Percentiles rank a stretch among this genome's conserved stretches.
Evolutionary conservation across 2,888 invertebrate genomes (phyloP).

Genomic region (Rhorus exstirpatorius): DNA sequence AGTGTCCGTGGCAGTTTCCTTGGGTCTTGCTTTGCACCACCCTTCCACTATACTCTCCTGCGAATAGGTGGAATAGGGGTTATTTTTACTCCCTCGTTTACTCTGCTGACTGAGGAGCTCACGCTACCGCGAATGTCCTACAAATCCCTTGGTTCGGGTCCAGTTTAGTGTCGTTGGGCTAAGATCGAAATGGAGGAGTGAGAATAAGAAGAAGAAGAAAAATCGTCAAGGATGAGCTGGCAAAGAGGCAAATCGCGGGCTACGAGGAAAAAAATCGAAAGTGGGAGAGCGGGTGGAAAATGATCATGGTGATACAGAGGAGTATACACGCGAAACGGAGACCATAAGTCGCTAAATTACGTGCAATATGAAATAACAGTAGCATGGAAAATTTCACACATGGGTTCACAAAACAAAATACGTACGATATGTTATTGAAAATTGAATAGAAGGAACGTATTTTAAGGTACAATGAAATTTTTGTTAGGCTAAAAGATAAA

Average conservation of each 20-base stretch:
- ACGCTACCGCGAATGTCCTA: slow-evolving; percentile 78
- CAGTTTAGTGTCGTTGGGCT: slow-evolving; percentile 78
- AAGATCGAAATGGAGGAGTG: slow-evolving; percentile 69
- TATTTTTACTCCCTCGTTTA: slow-evolving; percentile 64
- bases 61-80: slow-evolving; percentile 28
- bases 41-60: slow-evolving; percentile 22
- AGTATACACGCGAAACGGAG: slow-evolving; percentile 61
- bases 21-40: slow-evolving; percentile 55
- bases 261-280: slow-evolving; percentile 63
- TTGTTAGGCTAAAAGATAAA: slow-evolving; percentile 10
- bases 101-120: slow-evolving; percentile 70
- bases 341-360: no score
- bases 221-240: slow-evolving; percentile 62
- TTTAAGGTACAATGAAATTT: slow-evolving; percentile 2
- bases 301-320: slow-evolving; percentile 51
- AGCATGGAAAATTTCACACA: no score
- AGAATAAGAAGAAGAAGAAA: slow-evolving; percentile 24
- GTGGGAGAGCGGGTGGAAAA: slow-evolving; percentile 59
- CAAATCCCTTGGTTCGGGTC: slow-evolving; percentile 76
- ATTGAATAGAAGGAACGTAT: slow-evolving; percentile 3
- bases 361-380: no score
- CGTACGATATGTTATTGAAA: not conserved
- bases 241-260: slow-evolving; percentile 70
- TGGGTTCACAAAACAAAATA: no score
- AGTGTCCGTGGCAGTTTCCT: slow-evolving; percentile 59